Conservation (phyloP, 2,113 vertebrate species). For the Cepphus grylle region DNA sequence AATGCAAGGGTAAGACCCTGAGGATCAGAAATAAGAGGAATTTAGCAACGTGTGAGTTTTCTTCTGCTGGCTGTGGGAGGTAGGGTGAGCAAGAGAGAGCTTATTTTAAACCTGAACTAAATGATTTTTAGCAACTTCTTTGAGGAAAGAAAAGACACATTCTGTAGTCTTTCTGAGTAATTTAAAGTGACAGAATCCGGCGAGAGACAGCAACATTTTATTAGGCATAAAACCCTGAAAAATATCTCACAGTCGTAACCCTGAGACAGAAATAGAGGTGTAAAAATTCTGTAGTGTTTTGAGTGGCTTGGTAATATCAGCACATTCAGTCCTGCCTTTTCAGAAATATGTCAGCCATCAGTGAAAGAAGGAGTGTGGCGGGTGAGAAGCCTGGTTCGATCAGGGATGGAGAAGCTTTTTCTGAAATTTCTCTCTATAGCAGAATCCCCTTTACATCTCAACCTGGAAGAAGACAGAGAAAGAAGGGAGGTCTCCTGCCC, state of each 20-base stretch:
- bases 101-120: slow-evolving; percentile 27
- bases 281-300: slow-evolving; percentile 10
- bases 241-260: background rate
- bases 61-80: slow-evolving; percentile 5
- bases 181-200: slow-evolving; percentile 11
- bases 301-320: background rate
- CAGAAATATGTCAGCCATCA: background rate
- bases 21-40: background rate
- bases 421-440: background rate
- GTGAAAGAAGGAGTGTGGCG: background rate
- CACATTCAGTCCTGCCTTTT: background rate
- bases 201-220: slow-evolving; percentile 33
- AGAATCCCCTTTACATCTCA: background rate
- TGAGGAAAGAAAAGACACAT: background rate
- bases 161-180: background rate
- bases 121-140: slow-evolving; percentile 10
- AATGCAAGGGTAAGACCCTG: background rate
- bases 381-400: background rate
- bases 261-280: slow-evolving; percentile 20
- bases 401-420: background rate
- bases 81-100: slow-evolving; percentile 2
- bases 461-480: background rate
- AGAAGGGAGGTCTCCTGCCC: background rate
- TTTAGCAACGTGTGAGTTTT: background rate
- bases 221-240: slow-evolving; percentile 20